Base-by-base conservation (phyloP, 2,797 vertebrate genomes). In the Podarcis siculus region DNA sequence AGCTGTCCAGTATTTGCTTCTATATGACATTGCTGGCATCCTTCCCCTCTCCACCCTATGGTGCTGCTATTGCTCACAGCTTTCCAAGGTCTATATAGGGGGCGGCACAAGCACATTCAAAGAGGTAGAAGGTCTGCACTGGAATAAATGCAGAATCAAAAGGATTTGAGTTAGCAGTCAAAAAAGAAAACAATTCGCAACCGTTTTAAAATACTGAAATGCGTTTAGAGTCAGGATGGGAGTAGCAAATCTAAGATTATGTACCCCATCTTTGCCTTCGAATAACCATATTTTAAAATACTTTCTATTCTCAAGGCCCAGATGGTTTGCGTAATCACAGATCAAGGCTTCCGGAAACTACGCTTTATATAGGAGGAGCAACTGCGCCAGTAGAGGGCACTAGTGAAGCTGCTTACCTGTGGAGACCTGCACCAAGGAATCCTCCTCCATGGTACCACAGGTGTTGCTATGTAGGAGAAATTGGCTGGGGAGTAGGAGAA, bases 281-380 rank as follows among this genome's bases (percentile, higher is more conserved):
- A 4, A 69, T 23, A 64, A 39, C 2, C 2, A 10, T 8, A 10
- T 90, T 83, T n/a, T 89, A 27, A 30, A 78, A 7, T 73, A 83
- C 71, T 85, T 61, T 94, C 39, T 91, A 4, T 84, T 79, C 61
- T 35, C n/a, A 89, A 98, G 97, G 97, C 77, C 97, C 97, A 75
- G 97, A 97, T 95, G 97, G 96, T 66, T 84, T 94, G 8, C 90
- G 93, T 72, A 95, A 98, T 93, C 97, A 98, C 92, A 95, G 96
- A 85, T 89, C 97, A 2, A 97, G 94, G 94, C 89, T 94, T 13
- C 86, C 92, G 87, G 95, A 97, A 90, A 94, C 94, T 32, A 87
- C 87, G 30, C 49, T 8, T 9, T 97, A 94, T 79, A 83, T 96
- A 8, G 97, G 97, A 73, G 95, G 90, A 61, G 94, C 93, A 2